These are phyloP conservation scores for Dendrocopos noguchii DNA, from an alignment of 2,113 vertebrate genomes.

Conservation along the genomic window DNA sequence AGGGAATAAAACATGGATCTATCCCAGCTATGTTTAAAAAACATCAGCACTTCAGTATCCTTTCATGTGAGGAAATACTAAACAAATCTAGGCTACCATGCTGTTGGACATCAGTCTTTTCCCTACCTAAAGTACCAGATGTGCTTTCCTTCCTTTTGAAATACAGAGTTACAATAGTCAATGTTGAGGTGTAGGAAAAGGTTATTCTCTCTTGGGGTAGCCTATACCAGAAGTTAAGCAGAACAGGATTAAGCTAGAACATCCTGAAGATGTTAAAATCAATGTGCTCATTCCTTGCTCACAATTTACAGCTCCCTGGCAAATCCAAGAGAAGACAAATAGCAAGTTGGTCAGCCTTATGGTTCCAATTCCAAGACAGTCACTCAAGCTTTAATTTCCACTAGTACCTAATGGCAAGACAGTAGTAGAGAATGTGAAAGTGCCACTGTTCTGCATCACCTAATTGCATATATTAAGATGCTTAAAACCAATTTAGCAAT, in stretches of 20 bases:
- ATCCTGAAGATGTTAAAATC: neutral
- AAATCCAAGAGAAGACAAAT: neutral
- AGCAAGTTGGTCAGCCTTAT: neutral
- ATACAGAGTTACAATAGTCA: neutral
- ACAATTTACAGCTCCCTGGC: neutral
- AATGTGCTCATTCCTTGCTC: neutral
- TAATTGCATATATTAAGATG: neutral
- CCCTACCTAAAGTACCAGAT: neutral
- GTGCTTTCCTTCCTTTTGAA: neutral
- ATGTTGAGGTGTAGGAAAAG: neutral
- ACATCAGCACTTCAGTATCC: neutral
- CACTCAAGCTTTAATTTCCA: neutral
- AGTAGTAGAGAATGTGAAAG: neutral
- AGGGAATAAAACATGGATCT: neutral
- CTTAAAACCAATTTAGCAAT: neutral
- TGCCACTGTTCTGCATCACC: neutral
- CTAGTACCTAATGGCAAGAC: neutral
- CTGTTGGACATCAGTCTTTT: neutral
- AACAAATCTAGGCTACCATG: neutral
- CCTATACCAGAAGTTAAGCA: neutral
- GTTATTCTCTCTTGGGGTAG: neutral
- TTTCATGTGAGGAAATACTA: neutral
- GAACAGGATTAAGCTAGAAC: neutral
- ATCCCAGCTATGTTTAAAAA: neutral
- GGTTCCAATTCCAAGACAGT: neutral